Evolutionary conservation across 2,888 invertebrate genomes (phyloP).

Genomic region (Apodemia zela): DNA sequence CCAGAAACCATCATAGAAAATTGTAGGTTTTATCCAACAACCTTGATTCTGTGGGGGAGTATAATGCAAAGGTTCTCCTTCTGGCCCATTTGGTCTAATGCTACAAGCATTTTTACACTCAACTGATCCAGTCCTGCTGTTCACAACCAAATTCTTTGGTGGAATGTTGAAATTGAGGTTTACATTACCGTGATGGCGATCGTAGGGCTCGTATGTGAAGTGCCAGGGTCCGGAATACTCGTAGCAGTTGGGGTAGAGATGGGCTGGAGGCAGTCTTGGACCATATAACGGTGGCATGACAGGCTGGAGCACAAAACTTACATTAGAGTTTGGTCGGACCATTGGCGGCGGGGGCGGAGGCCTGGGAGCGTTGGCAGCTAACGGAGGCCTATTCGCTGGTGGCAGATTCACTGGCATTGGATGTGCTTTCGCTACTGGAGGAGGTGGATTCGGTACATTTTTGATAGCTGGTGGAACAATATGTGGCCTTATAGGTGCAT

Average conservation of each 20-base stretch:
- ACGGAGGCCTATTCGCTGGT: slow-evolving; percentile 33
- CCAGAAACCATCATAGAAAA: slow-evolving; percentile 77
- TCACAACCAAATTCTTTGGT: slow-evolving; percentile 64
- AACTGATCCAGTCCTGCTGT: slow-evolving; percentile 47
- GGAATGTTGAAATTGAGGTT: slow-evolving; percentile 68
- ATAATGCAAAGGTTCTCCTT: slow-evolving; percentile 49
- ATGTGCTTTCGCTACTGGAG: slow-evolving; percentile 44
- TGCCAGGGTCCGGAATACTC: slow-evolving; percentile 67
- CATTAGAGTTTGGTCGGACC: slow-evolving; percentile 55
- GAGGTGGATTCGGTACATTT: slow-evolving; percentile 35
- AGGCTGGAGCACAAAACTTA: slow-evolving; percentile 68
- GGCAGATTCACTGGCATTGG: slow-evolving; percentile 43
- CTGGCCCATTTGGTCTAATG: slow-evolving; percentile 35
- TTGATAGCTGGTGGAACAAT: slow-evolving; percentile 36
- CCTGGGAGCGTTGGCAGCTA: slow-evolving; percentile 32
- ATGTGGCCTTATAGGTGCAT: slow-evolving; percentile 29
- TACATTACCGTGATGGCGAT: slow-evolving; percentile 57
- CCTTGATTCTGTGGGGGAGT: slow-evolving; percentile 51
- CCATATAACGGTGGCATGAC: slow-evolving; percentile 54
- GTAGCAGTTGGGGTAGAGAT: slow-evolving; percentile 60
- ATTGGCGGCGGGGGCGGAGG: slow-evolving; percentile 35
- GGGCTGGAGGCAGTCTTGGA: slow-evolving; percentile 41
- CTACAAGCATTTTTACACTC: slow-evolving; percentile 53
- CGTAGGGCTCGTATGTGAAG: slow-evolving; percentile 62
- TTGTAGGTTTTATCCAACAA: slow-evolving; percentile 74